Percentiles rank a stretch among this genome's conserved stretches.
phyloP scores from a whole-genome alignment of 2,113 vertebrate species.

The crab-eating macaque (Macaca fascicularis) region DNA sequence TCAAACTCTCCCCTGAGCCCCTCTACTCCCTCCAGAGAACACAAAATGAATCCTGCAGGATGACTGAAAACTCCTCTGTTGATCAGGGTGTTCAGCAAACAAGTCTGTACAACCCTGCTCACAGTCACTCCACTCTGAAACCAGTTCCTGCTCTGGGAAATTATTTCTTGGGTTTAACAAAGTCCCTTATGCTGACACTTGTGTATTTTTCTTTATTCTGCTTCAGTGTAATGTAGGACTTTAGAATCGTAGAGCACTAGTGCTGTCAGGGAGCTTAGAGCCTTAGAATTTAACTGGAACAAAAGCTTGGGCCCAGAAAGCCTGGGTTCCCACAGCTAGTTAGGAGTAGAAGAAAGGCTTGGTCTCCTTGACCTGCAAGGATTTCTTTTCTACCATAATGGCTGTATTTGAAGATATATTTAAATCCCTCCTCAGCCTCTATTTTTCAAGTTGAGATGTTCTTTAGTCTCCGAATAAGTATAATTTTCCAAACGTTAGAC shows the following conservation, averaged over 20 bases:
- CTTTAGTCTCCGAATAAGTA: neutral
- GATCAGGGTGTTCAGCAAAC: neutral
- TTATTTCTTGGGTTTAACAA: neutral
- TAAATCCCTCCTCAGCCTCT: neutral
- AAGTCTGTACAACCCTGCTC: rapidly evolving
- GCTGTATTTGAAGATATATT: neutral
- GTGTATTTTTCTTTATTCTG: neutral
- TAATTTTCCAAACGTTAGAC: neutral
- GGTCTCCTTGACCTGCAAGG: neutral
- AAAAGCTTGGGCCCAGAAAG: neutral
- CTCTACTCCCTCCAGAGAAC: neutral
- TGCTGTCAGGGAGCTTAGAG: neutral
- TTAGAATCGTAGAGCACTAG: neutral
- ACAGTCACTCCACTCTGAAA: neutral
- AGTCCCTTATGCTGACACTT: neutral
- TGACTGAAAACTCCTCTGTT: neutral
- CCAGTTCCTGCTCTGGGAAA: neutral
- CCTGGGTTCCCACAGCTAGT: neutral
- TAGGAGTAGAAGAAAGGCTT: neutral
- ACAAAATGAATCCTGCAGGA: neutral
- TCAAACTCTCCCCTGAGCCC: neutral
- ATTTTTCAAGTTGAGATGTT: neutral
- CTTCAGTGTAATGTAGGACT: neutral
- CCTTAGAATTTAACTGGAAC: neutral
- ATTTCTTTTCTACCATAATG: neutral